These are phyloP conservation scores for Chromobotia macracanthus DNA, from an alignment of 2,797 vertebrate genomes.

Conservation along the genomic window DNA sequence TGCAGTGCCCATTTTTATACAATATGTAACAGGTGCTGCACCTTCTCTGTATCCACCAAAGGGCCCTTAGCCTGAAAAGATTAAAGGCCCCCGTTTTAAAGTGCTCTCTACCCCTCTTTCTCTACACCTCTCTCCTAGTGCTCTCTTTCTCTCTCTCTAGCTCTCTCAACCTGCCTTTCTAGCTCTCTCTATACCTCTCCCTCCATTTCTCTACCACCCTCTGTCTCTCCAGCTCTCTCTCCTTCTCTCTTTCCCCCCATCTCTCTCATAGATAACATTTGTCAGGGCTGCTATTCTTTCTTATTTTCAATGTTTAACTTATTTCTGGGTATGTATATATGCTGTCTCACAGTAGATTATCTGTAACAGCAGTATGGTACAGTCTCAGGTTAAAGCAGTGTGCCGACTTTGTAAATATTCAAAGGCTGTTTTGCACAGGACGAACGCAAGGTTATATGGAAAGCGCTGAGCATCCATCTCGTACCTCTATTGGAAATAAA, in stretches of 20 bases:
- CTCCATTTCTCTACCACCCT: neutral
- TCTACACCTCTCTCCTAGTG: no score
- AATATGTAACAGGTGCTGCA: slow-evolving; percentile 5
- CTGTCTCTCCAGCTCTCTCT: neutral
- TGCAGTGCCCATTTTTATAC: neutral
- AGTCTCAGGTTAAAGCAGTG: slow-evolving; percentile 46
- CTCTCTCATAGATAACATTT: slow-evolving; percentile 39
- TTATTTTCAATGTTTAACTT: slow-evolving; percentile 22
- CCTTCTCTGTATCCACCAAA: neutral
- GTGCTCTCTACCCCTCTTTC: neutral
- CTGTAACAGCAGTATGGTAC: slow-evolving; percentile 35
- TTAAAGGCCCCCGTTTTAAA: neutral
- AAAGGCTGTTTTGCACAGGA: slow-evolving; percentile 55
- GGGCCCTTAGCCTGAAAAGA: slow-evolving; percentile 2
- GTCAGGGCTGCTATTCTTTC: slow-evolving; percentile 29
- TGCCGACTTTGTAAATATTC: slow-evolving; percentile 60
- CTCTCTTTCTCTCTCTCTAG: no score
- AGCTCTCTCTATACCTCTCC: no score
- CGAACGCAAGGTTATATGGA: slow-evolving; percentile 62
- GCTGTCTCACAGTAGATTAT: slow-evolving; percentile 41
- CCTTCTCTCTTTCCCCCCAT: slow-evolving; percentile 2
- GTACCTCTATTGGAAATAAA: slow-evolving; percentile 45
- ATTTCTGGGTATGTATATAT: slow-evolving; percentile 31
- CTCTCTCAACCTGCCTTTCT: no score
- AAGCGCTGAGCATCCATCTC: slow-evolving; percentile 50